Evolutionary conservation across 2,113 vertebrate genomes (phyloP).

Genomic region (Naja naja): DNA sequence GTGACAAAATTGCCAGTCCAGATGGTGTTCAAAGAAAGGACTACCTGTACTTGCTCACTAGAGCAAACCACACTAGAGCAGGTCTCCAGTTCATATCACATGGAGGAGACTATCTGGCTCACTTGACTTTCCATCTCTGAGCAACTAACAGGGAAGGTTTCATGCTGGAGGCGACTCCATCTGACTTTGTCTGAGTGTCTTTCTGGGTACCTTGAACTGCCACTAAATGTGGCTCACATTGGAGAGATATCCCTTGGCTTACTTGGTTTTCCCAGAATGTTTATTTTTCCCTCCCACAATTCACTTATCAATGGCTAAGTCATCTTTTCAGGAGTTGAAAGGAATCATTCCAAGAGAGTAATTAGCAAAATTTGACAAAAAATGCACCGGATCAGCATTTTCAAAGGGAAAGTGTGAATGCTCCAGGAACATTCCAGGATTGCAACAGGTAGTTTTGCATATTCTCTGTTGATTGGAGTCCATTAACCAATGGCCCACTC

Average conservation of each 20-base stretch:
- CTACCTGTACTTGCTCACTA: background rate
- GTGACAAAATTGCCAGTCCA: background rate
- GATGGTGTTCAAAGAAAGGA: background rate
- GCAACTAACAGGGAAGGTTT: background rate
- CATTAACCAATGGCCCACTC: background rate
- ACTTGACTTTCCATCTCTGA: background rate
- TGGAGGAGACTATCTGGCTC: background rate
- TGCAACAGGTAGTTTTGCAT: background rate
- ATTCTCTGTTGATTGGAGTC: background rate
- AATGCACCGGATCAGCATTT: background rate
- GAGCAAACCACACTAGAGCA: background rate
- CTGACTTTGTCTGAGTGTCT: background rate
- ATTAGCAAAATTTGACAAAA: background rate
- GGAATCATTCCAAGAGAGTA: background rate
- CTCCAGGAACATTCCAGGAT: background rate
- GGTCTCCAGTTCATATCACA: background rate
- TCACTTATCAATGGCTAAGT: background rate
- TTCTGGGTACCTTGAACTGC: background rate
- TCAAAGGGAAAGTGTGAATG: background rate
- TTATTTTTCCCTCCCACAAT: background rate
- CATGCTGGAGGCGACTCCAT: background rate
- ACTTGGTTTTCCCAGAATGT: background rate
- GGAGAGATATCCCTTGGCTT: background rate
- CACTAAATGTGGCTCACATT: background rate
- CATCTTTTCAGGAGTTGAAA: background rate